phyloP scores from a whole-genome alignment of 2,113 vertebrate genomes.

The Burhinus oedicnemus region DNA sequence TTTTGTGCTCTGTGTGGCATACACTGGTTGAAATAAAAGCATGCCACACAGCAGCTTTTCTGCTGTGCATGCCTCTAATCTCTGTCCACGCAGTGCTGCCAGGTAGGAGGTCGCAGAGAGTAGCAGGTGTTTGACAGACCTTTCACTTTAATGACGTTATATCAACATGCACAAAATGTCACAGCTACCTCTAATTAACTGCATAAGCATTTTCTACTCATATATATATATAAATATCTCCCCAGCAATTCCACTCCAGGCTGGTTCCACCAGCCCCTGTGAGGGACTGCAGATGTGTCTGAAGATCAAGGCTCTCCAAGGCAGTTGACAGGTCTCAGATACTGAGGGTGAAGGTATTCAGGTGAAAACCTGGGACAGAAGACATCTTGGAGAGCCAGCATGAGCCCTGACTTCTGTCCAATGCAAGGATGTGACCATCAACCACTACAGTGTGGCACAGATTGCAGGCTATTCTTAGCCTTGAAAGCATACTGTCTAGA shows the following conservation, averaged over 20 bases:
- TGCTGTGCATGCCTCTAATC: conserved; percentile 9
- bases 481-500: neutral
- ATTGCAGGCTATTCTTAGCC: conserved; percentile 46
- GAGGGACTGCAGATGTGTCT: neutral
- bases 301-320: neutral
- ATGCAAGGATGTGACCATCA: neutral
- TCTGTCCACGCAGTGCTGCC: neutral
- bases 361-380: conserved; percentile 17
- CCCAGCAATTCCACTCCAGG: neutral
- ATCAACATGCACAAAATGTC: conserved; percentile 16
- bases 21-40: conserved; percentile 19
- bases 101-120: conserved; percentile 27
- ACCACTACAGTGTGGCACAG: neutral
- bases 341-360: neutral
- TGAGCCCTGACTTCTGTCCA: conserved; percentile 27
- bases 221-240: neutral
- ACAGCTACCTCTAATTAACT: conserved; percentile 23
- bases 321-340: neutral
- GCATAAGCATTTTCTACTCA: conserved; percentile 16
- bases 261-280: neutral
- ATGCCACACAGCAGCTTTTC: conserved; percentile 13
- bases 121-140: conserved; percentile 58
- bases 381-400: neutral
- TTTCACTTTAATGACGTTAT: conserved; percentile 32
- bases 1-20: neutral